A percentile compares a stretch with the other conserved stretches of the same genome.
Conservation (phyloP, 2,797 vertebrate genomes). For the Cyclura pinguis region DNA sequence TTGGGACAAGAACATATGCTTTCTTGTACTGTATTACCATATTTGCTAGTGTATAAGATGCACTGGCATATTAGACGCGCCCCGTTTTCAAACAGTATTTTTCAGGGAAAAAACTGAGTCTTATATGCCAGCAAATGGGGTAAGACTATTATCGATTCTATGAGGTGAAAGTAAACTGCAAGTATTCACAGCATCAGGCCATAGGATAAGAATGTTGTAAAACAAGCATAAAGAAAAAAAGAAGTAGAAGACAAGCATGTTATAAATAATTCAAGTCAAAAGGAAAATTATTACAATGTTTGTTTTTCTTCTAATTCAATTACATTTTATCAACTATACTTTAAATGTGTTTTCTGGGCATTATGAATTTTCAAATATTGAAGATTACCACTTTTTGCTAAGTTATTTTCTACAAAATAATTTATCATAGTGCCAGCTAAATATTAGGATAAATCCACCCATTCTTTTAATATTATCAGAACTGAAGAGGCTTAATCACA, state of each 20-base stretch:
- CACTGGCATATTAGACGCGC: no score
- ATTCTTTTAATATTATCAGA: conserved; percentile 37
- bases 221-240: not conserved
- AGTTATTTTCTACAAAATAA: not conserved
- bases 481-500: conserved; percentile 25
- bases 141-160: not conserved
- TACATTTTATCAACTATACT: not conserved
- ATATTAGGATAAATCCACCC: conserved; percentile 20
- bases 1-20: not conserved
- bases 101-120: no score
- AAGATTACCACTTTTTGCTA: not conserved
- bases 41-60: no score
- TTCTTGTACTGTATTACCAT: not conserved
- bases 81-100: no score
- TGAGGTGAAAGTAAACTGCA: not conserved
- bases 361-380: not conserved
- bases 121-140: no score
- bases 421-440: not conserved
- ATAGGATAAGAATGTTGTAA: not conserved
- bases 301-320: not conserved
- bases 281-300: not conserved
- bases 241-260: conserved; percentile 5
- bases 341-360: not conserved
- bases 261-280: not conserved
- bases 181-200: not conserved